Base-by-base conservation (phyloP, 2,113 vertebrate species). In the Physeter macrocephalus region DNA sequence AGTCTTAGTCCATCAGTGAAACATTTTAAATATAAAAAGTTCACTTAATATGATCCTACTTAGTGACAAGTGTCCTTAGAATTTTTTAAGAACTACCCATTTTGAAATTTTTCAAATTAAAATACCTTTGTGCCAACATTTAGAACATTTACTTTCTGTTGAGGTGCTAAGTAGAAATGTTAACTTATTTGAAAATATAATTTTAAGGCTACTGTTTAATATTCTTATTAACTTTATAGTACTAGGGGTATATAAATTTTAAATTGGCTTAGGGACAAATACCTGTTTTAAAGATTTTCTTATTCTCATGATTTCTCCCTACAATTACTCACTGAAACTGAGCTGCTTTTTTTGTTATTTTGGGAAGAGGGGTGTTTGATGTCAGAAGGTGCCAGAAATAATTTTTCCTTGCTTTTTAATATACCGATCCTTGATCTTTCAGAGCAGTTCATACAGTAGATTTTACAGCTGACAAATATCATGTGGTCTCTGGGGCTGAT, bases 381-480 rank as follows among this genome's bases (percentile, higher is more conserved):
- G 21, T 96, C 46, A 46, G 21, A 82, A 29, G 54, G 0, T 84
- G 52, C 1, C 81, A 88, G 57, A 95, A 93, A 39, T 20, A 34
- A 39, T 80, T 83, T 94, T 90, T 52, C 36, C 62, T 27, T 91
- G 77, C 74, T 77, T 83, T 82, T 82, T 90, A 43, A 18, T 97
- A 2, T 80, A 94, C 13, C 96, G 64, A 74, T 57, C 36, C 90
- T 98, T 97, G 18, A 2, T 97, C 97, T 97, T 97, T 94, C 98
- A 99, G 99, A 98, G 99, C 99, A 21, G 99, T 99, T 78, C 99
- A 99, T 8, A 97, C 99, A 5, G 99, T 99, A 54, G 99, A 99
- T 84, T 99, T 99, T 97, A 99, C 99, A 72, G 99, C 99, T 2
- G 99, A 99, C 95, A 99, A 99, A 57, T 99, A 99, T 86, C 98